phyloP scores from a whole-genome alignment of 2,888 invertebrate genomes.

The Hydriomena furcata region DNA sequence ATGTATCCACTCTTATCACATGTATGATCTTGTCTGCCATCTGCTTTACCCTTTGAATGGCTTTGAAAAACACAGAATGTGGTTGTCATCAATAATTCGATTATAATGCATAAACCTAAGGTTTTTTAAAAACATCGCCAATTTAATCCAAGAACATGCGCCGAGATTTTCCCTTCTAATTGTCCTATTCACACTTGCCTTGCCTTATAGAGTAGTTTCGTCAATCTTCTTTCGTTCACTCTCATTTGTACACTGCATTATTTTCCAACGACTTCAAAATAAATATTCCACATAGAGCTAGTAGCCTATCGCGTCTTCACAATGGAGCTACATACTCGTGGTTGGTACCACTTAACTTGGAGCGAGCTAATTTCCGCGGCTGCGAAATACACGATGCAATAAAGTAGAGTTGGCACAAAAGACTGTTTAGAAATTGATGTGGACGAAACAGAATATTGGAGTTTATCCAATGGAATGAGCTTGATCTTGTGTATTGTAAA shows the following conservation, averaged over 20 bases:
- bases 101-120: no score
- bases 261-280: conserved; percentile 1
- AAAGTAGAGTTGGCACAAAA: background rate
- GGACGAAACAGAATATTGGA: background rate
- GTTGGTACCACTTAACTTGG: conserved; percentile 21
- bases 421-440: background rate
- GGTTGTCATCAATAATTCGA: background rate
- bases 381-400: conserved; percentile 21
- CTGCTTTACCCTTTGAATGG: background rate
- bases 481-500: no score
- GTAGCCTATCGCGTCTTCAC: conserved; percentile 19
- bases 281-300: conserved; percentile 12
- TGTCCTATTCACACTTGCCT: no score
- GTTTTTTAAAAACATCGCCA: no score
- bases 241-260: background rate
- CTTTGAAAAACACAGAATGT: background rate
- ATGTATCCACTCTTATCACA: background rate
- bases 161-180: no score
- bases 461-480: no score
- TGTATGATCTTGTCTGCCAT: background rate
- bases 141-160: no score
- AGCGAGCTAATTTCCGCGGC: conserved; percentile 27
- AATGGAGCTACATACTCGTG: conserved; percentile 14
- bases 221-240: no score
- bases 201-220: no score